Conservation (phyloP, 2,113 vertebrate genomes). For the Saguinus imperator region DNA sequence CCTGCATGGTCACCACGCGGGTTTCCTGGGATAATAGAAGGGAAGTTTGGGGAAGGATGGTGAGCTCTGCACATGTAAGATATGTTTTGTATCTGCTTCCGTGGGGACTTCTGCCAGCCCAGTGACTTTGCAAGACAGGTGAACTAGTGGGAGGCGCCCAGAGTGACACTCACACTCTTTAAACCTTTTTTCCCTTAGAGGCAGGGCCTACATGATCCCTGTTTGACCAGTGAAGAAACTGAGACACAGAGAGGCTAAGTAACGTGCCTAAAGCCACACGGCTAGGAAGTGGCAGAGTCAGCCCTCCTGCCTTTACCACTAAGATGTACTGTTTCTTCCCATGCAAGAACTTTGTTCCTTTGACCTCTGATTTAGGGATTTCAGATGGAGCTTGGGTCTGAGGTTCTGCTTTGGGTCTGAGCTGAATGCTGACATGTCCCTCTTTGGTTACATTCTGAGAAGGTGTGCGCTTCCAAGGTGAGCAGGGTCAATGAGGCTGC, state of each 20-base stretch:
- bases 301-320: accelerated
- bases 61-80: not conserved
- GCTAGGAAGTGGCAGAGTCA: no score
- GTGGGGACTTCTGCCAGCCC: not conserved
- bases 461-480: not conserved
- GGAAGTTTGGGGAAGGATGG: not conserved
- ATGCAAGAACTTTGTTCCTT: accelerated
- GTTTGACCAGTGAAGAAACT: not conserved
- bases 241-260: not conserved
- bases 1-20: not conserved
- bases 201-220: not conserved
- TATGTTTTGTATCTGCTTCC: not conserved
- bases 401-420: not conserved
- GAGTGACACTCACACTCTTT: no score
- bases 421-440: not conserved
- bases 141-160: not conserved
- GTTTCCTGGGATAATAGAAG: not conserved
- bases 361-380: not conserved
- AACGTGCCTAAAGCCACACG: not conserved
- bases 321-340: not conserved
- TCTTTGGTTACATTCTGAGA: not conserved
- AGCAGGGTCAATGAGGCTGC: not conserved
- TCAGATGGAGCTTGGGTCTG: not conserved
- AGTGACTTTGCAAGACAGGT: not conserved
- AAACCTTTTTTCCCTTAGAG: no score